phyloP scores from a whole-genome alignment of 2,888 invertebrate species.

The Notodonta dromedarius region DNA sequence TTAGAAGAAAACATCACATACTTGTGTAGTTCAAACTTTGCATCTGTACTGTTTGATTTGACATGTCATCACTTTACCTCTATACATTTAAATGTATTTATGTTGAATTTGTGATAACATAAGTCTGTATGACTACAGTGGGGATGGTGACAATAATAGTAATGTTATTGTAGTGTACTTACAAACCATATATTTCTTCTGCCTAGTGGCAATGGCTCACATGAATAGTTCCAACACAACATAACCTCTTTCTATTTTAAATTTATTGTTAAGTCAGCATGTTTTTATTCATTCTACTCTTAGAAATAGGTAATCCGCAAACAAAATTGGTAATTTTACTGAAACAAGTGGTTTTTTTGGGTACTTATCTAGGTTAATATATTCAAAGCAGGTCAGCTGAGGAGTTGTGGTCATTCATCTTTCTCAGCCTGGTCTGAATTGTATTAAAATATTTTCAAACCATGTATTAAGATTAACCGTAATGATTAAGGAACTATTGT shows the following conservation, averaged over 20 bases:
- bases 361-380: too few species aligned
- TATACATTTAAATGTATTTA: too few species aligned
- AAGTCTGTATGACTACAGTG: background rate
- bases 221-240: background rate
- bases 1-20: background rate
- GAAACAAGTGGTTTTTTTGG: too few species aligned
- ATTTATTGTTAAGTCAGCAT: background rate
- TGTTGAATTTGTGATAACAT: too few species aligned
- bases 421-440: too few species aligned
- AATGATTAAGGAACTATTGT: too few species aligned
- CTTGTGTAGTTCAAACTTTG: constrained; percentile 1
- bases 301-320: background rate
- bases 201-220: background rate
- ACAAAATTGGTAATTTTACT: too few species aligned
- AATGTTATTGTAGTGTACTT: background rate
- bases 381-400: too few species aligned
- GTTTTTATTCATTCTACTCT: background rate
- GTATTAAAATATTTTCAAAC: too few species aligned
- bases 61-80: background rate
- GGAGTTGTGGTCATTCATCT: too few species aligned
- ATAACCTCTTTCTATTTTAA: background rate
- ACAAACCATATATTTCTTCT: background rate
- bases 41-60: background rate
- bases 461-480: too few species aligned
- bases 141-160: background rate